These are phyloP conservation scores for Mirza zaza DNA, from an alignment of 2,113 vertebrate species.

Conservation along the genomic window DNA sequence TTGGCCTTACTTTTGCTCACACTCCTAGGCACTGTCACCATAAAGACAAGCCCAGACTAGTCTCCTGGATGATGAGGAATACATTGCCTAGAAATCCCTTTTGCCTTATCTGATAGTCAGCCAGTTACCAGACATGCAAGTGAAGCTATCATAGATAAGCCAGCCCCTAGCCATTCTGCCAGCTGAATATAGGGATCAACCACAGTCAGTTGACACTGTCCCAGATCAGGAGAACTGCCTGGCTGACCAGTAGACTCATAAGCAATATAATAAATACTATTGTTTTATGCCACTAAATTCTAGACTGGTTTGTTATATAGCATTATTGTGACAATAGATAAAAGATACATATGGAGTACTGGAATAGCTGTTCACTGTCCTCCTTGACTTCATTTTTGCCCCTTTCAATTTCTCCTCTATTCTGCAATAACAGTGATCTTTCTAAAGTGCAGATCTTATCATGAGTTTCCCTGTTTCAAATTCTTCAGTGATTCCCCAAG, in stretches of 20 bases:
- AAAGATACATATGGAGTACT: neutral
- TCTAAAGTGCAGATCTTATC: neutral
- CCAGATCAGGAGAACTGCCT: neutral
- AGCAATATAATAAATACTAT: neutral
- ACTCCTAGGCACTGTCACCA: neutral
- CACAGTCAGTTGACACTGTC: neutral
- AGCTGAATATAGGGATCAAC: neutral
- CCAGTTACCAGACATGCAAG: neutral
- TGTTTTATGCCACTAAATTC: neutral
- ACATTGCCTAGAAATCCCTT: neutral
- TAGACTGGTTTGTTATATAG: neutral
- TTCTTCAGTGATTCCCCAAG: neutral
- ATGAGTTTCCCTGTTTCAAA: neutral
- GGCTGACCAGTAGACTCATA: neutral
- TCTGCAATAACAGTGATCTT: neutral
- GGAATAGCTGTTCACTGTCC: neutral
- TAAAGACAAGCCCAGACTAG: neutral
- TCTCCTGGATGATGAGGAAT: neutral
- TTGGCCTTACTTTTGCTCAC: neutral
- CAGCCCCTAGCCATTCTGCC: neutral
- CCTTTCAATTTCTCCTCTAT: neutral
- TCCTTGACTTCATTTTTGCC: neutral
- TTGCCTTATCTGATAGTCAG: neutral
- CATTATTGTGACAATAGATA: neutral
- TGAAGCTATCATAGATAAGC: neutral